Evolutionary conservation across 2,113 vertebrate species (phyloP), one percentile per base, ranked within the genome.

Genomic region (Eupsittula cactorum): DNA sequence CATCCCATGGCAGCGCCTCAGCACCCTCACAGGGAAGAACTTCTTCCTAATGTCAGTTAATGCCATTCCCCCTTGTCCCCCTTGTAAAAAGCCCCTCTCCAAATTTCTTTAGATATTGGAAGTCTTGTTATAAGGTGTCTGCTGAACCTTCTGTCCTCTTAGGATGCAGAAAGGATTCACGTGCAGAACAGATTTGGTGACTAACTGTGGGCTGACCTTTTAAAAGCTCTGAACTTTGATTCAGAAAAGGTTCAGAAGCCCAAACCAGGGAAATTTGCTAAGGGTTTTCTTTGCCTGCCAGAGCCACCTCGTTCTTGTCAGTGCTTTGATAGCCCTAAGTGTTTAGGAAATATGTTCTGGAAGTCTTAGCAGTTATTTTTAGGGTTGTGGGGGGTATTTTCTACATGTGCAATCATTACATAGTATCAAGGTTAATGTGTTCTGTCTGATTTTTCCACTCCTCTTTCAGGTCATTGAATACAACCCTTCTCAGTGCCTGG

Each of bases 401-500:
- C 24, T 24, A 35, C 7, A 35, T 33, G 68, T 81, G 8, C 16
- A 57, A 13, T 50, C 24, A 67, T 15, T 49, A 31, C 69, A 3
- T 18, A 31, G 4, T 52, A 21, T 53, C 55, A 57, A 79, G 41
- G 57, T 87, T 42, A 63, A 83, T 49, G 52, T 31, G 39, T 77
- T 95, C n/a, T 81, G 73, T 91, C 81, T 93, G 9, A 60, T 44
- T 81, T 77, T 65, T 50, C 41, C n/a, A 29, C 65, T 74, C 65
- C 86, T 89, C 42, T 93, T 86, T 8, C 49, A 99, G 99, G 99
- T 99, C 95, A 99, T 99, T 65, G 99, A 99, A 97, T 99, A 99
- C 94, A 99, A 99, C 96, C 99, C 99, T 37, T 99, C 99, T 24
- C 99, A 99, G 97, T 99, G 99, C 97, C 98, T 99, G 98, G 99